Conservation (phyloP, 1,140 invertebrate genomes). For the Laupala kohalensis region DNA sequence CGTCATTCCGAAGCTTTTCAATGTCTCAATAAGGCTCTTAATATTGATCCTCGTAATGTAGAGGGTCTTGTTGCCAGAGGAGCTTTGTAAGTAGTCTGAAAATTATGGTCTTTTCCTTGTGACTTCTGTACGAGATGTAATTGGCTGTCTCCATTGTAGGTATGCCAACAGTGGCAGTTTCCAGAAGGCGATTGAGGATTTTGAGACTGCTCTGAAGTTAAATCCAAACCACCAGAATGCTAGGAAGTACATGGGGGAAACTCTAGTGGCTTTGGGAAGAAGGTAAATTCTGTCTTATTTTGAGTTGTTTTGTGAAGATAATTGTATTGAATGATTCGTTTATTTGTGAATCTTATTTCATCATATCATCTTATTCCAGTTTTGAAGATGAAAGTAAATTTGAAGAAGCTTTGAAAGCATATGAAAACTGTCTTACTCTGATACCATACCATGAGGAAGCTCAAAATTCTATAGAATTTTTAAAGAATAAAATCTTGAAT, state of each 20-base stretch:
- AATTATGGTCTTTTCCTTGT: constrained; percentile 3
- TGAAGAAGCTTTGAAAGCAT: constrained; percentile 71
- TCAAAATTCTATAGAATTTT: constrained; percentile 61
- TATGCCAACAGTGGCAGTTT: constrained; percentile 90
- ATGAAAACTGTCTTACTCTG: constrained; percentile 65
- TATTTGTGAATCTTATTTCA: neutral
- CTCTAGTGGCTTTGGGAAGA: constrained; percentile 68
- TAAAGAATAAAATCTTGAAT: constrained; percentile 44
- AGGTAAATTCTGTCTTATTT: constrained; percentile 35
- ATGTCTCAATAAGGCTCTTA: constrained; percentile 83
- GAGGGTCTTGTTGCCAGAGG: constrained; percentile 88
- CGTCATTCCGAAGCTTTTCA: constrained; percentile 87
- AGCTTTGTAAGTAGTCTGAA: constrained; percentile 51
- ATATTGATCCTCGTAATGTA: constrained; percentile 83
- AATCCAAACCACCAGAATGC: constrained; percentile 89
- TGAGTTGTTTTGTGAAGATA: neutral
- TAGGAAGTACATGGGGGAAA: constrained; percentile 86
- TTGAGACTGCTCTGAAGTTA: constrained; percentile 75
- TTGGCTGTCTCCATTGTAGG: constrained; percentile 30
- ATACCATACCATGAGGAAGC: constrained; percentile 75
- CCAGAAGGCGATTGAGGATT: constrained; percentile 85
- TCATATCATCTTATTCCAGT: constrained; percentile 16
- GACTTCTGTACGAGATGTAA: neutral
- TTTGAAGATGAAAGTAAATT: constrained; percentile 74
- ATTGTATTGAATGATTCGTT: neutral